Evolutionary conservation across 2,797 vertebrate species (phyloP), one percentile per base, ranked within the genome.

Genomic region (Lacerta agilis): DNA sequence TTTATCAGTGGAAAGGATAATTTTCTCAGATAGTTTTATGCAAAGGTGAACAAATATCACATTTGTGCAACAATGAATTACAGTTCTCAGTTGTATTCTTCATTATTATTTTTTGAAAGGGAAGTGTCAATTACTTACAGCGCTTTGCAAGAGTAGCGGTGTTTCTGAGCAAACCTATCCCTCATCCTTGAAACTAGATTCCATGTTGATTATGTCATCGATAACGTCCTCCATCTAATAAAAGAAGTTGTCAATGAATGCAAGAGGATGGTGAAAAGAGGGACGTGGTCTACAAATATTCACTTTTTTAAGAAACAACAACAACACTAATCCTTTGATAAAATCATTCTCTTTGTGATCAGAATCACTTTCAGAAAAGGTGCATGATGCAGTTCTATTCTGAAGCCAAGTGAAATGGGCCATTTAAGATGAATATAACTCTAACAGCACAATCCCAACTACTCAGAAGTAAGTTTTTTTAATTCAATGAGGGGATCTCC

Each of bases 221-320:
- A 98, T 98, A 96, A 99, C 97, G 92, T 99, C 98, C 96, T 99
- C 98, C 98, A 99, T 98, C 96, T 98, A 98, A 96, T 64, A 94
- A 96, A 95, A 96, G 80, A 95, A 93, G 43, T 91, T 91, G 92
- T 91, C 93, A 43, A 94, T 25, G 72, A 77, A 89, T 86, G 73
- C 27, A 85, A 4, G 33, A 25, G 58, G 36, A 55, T 49, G 66
- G 82, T 64, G 91, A 73, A 61, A 87, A 88, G 79, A 38, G 78
- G 27, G 58, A 45, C 3, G 18, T 67, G 78, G 84, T 90, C 18
- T 88, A 72, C 43, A 15, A 69, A 69, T 49, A 6, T 71, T 81
- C 33, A 27, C 69, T 43, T 10, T 27, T 13, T 13, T 13, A 1
- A 49, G 33, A 49, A 49, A 87, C 41, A 91, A 88, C 18, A 83